Evolutionary conservation across 2,888 invertebrate genomes (phyloP), one percentile per base, ranked within the genome.

Genomic region (Platynereis dumerilii): DNA sequence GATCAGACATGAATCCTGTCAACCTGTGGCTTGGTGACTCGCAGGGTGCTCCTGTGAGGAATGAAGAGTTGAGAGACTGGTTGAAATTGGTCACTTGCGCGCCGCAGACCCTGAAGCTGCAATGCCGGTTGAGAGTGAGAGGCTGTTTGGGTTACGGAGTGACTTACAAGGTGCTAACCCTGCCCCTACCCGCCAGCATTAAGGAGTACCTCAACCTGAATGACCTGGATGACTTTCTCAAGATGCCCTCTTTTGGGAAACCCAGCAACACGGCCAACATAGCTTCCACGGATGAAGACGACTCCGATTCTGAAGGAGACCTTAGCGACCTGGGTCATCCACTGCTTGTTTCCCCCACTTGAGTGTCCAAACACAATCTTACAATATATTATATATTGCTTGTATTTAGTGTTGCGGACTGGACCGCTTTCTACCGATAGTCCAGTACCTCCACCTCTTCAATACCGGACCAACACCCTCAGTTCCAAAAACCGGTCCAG

Each of bases 1-100:
- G 69, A 15, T 59, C 54, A 28, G 48, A 67, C 34, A 67, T 68
- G 65, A 63, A 55, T 26, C 53, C 45, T n/a, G 66, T 68, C 24
- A 60, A 58, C 28, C 27, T 59, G 42, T 62, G 66, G 39, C 53
- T 39, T n/a, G 29, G 42, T 1, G 20, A 20, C 7, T 15, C 42
- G 1, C 29, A n/a, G 1, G 52, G 56, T 17, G 64, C 60, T 1
- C 67, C 67, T 2, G 60, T 64, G 7, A 60, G 48, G 12, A 68
- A 63, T 39, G 26, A 55, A 10, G 42, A 56, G 2, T 45, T 68
- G 63, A 44, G 28, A 29, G 66, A 65, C 22, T 68, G 65, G 65
- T 56, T 68, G 24, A 44, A 60, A 29, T 22, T 22, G 1, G 60
- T 68, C 20, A 66, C 66, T 2, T 44, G 57, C 22, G 48, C 53